Evolutionary conservation across 2,888 invertebrate genomes (phyloP), one percentile per base, ranked within the genome.

Genomic region (Phragmatobia fuliginosa): DNA sequence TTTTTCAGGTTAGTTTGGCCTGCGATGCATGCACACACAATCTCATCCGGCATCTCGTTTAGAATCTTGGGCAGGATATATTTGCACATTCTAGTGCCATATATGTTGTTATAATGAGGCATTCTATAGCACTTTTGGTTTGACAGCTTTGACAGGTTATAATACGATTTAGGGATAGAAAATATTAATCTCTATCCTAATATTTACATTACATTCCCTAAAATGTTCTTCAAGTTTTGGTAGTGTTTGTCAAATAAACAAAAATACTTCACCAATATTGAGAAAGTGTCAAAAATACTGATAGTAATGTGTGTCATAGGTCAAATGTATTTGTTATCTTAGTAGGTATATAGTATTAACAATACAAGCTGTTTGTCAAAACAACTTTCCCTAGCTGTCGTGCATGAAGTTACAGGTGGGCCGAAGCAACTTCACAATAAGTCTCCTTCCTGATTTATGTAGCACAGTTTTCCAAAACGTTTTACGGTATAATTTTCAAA

Each of bases 391-490:
- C 18, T 21, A 66, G 14, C 60, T 45, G 25, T 21, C 25, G 28
- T 52, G 32, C 71, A 62, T 52, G 63, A 73, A 82, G 69, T 74
- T 82, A 62, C 71, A 73, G 80, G 75, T 79, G 74, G 68, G 33
- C 60, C 45, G 56, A 66, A 62, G 64, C 60, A 67, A 74, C 73
- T 75, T 75, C 60, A 71, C 77, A 77, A 75, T 81, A 77, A 70
- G 60, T 74, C 71, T 52, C 52, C 60, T 28, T 63, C 38, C 36
- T 80, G 71, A 80, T 82, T 80, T 77, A 80, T 76, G 67, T 31
- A 68, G 18, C 62, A 45, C 45, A 74, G 66, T 66, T 52, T 70
- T 74, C 61, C 61, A 64, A 52, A 41, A 74, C 68, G 62, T 68
- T 61, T 68, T 67, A 58, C 49, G 61, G 68, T 70, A 72, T 77